Evolutionary conservation across 2,888 invertebrate genomes (phyloP).

Genomic region (Isoperla grammatica): DNA sequence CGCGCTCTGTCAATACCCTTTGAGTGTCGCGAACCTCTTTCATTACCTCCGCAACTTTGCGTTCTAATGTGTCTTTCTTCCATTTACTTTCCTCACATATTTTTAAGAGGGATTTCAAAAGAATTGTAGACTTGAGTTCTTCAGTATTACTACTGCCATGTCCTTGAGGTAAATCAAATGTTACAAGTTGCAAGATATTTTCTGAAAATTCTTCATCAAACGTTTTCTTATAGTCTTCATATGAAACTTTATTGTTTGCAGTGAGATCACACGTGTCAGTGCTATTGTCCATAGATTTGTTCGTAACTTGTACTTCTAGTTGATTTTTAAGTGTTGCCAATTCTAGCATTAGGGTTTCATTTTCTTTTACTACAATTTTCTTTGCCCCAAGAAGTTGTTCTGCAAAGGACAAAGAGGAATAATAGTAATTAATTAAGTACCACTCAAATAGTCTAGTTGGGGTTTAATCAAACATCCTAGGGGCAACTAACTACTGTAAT

Average conservation of each 20-base stretch:
- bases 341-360: constrained; percentile 10
- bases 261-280: background rate
- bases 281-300: background rate
- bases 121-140: background rate
- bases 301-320: background rate
- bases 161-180: constrained; percentile 25
- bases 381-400: constrained; percentile 23
- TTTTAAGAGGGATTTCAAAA: constrained; percentile 22
- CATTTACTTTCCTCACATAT: constrained; percentile 40
- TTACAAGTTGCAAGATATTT: constrained; percentile 22
- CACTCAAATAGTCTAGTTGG: no score
- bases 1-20: background rate
- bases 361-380: constrained; percentile 18
- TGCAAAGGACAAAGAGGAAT: constrained; percentile 14
- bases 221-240: background rate
- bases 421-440: no score
- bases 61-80: constrained; percentile 43
- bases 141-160: background rate
- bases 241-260: no score
- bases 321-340: background rate
- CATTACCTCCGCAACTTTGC: constrained; percentile 34
- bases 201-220: constrained; percentile 19
- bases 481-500: no score
- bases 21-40: constrained; percentile 23
- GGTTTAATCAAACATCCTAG: no score